phyloP scores from a whole-genome alignment of 2,113 vertebrate species.

The Ardeotis arabs region DNA sequence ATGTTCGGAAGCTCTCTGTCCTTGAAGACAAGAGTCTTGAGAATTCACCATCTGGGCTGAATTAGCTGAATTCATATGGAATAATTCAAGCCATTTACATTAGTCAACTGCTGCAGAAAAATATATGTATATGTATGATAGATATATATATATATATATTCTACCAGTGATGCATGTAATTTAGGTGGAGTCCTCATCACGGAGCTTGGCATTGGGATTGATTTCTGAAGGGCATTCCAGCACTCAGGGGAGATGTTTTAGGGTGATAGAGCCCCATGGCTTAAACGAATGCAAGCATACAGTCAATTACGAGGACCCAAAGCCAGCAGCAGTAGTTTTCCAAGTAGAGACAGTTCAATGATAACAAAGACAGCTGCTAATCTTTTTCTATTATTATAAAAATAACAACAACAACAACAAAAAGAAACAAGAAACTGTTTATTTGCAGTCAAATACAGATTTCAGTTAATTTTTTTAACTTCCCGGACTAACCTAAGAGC shows the following conservation, averaged over 20 bases:
- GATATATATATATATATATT: neutral
- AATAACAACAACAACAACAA: neutral
- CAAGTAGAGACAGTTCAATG: neutral
- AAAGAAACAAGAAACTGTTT: neutral
- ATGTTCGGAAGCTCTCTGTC: neutral
- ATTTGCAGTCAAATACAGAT: neutral
- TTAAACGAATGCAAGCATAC: neutral
- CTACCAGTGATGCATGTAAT: neutral
- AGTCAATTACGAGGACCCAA: neutral
- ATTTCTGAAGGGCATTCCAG: neutral
- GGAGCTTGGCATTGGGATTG: neutral
- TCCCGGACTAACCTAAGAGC: neutral
- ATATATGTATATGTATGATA: neutral
- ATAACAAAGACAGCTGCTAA: neutral
- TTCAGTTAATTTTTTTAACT: neutral
- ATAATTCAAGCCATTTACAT: neutral
- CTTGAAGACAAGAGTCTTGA: conserved; percentile 4
- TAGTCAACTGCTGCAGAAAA: neutral
- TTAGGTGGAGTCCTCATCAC: neutral
- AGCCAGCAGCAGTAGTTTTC: neutral
- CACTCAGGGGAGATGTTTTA: neutral
- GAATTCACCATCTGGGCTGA: conserved; percentile 17
- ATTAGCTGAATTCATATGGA: neutral
- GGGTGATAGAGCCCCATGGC: neutral
- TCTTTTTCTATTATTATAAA: neutral